phyloP scores from a whole-genome alignment of 2,888 invertebrate species.

The Drosophila pseudotakahashii region DNA sequence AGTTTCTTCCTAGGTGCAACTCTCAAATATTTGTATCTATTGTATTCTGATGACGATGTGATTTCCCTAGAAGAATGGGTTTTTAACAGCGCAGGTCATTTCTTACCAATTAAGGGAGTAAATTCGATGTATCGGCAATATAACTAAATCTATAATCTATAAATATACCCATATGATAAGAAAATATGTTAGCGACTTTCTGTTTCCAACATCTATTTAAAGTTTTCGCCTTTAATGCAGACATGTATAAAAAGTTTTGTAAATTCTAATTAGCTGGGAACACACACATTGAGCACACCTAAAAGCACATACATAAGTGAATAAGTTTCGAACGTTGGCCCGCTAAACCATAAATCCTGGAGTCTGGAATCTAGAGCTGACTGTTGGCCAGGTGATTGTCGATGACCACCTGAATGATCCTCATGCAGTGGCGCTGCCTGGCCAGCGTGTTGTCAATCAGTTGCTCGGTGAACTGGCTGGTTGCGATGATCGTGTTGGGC shows the following conservation, averaged over 20 bases:
- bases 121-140: conserved; percentile 89
- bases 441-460: conserved; percentile 82
- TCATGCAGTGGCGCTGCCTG: conserved; percentile 81
- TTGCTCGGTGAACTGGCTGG: conserved; percentile 81
- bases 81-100: conserved; percentile 99
- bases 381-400: conserved; percentile 79
- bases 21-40: conserved; percentile 97
- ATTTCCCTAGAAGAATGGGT: conserved; percentile 97
- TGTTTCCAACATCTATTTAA: conserved; percentile 55
- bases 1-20: conserved; percentile 99
- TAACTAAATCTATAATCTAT: neutral
- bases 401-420: conserved; percentile 81
- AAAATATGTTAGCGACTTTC: neutral
- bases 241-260: conserved; percentile 47
- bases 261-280: conserved; percentile 31
- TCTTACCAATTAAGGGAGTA: conserved; percentile 93
- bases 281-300: conserved; percentile 49
- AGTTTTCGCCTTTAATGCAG: conserved; percentile 51
- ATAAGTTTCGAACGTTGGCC: conserved; percentile 22
- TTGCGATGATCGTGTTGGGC: conserved; percentile 81
- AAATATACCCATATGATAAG: too few relatives aligned
- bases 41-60: conserved; percentile 96
- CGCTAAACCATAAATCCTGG: conserved; percentile 9
- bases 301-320: conserved; percentile 35
- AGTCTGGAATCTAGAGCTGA: conserved; percentile 54